Evolutionary conservation across 2,113 vertebrate species (phyloP).

Genomic region (Benitochromis conjunctus): DNA sequence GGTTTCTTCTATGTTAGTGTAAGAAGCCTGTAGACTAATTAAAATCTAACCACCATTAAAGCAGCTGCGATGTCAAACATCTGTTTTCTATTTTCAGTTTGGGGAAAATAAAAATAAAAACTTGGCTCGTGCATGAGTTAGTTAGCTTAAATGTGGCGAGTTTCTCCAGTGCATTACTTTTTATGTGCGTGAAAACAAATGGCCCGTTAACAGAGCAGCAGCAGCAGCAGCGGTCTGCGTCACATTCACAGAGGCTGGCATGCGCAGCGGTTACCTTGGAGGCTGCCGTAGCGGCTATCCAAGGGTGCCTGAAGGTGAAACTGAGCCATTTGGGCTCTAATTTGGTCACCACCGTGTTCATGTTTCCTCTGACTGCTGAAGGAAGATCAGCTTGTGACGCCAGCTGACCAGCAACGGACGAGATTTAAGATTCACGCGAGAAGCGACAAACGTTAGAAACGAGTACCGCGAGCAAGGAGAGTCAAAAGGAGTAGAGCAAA

Average conservation of each 20-base stretch:
- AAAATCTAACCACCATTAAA: background rate
- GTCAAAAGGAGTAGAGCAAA: fast-evolving
- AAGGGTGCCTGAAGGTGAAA: background rate
- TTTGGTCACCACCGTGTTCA: conserved; percentile 17
- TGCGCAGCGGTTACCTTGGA: conserved; percentile 15
- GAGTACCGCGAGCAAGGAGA: background rate
- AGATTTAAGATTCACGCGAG: background rate
- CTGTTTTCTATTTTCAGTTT: background rate
- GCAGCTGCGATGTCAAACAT: background rate
- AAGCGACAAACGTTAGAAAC: background rate
- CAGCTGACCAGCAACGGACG: fast-evolving
- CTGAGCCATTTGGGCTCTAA: conserved; percentile 11
- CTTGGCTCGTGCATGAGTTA: background rate
- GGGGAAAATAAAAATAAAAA: background rate
- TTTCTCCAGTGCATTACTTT: background rate
- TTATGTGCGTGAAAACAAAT: background rate
- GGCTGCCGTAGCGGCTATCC: background rate
- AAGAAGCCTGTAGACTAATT: background rate
- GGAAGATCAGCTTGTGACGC: background rate
- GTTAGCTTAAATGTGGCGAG: background rate
- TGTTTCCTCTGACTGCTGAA: background rate
- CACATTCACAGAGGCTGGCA: background rate
- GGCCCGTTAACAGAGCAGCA: background rate
- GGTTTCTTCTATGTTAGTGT: background rate
- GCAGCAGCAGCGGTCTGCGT: background rate